These are phyloP conservation scores for Bufo bufo DNA, from an alignment of 2,113 vertebrate genomes.

Conservation along the genomic window DNA sequence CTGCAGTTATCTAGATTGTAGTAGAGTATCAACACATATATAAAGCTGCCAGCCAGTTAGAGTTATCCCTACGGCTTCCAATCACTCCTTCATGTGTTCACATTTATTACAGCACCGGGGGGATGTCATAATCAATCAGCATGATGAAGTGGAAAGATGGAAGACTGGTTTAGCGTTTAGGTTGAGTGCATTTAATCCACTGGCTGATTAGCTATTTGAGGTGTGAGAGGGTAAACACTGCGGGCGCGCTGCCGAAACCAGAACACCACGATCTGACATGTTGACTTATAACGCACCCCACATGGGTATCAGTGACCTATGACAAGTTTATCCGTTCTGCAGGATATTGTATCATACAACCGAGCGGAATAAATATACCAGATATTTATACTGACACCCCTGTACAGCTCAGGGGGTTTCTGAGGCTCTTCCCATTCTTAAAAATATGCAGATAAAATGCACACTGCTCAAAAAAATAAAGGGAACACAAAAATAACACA, in stretches of 20 bases:
- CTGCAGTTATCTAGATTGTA: conserved; percentile 44
- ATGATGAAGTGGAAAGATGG: conserved; percentile 66
- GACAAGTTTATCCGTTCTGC: conserved; percentile 37
- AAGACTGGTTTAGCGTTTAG: conserved; percentile 61
- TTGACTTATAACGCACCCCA: conserved; percentile 36
- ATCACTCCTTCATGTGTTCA: conserved; percentile 61
- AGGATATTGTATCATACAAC: conserved; percentile 9
- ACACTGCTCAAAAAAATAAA: no score
- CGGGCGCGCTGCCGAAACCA: conserved; percentile 60
- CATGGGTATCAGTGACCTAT: conserved; percentile 42
- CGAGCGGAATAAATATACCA: conserved; percentile 14
- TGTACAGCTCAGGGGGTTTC: background rate
- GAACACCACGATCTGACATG: conserved; percentile 43
- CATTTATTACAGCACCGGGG: conserved; percentile 61
- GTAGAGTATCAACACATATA: conserved; percentile 49
- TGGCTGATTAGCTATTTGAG: conserved; percentile 67
- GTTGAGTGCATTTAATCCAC: conserved; percentile 68
- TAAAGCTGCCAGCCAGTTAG: conserved; percentile 48
- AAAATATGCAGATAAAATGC: background rate
- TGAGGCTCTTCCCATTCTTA: background rate
- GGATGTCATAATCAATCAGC: conserved; percentile 69
- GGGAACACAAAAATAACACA: no score
- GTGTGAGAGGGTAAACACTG: conserved; percentile 63
- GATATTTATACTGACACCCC: conserved; percentile 7
- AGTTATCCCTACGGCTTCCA: conserved; percentile 58